Conservation (phyloP, 2,113 vertebrate species). For the Myanophis thanlyinensis region DNA sequence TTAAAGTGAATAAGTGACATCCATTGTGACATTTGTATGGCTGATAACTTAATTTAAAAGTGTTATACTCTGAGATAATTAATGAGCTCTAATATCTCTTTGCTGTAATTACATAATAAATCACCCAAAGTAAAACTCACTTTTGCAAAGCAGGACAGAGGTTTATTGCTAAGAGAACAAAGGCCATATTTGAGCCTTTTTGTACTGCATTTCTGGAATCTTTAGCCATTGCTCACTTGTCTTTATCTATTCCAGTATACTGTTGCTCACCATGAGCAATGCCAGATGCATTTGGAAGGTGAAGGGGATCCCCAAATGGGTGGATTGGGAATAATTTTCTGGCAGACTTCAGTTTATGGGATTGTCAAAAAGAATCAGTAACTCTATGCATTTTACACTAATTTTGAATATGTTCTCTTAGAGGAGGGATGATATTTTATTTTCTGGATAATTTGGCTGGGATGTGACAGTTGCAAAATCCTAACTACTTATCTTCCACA, state of each 20-base stretch:
- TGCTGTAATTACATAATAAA: slow-evolving; percentile 52
- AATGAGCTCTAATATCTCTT: slow-evolving; percentile 25
- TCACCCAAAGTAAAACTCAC: slow-evolving; percentile 43
- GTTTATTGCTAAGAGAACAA: neutral
- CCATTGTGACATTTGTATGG: slow-evolving; percentile 41
- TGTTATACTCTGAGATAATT: slow-evolving; percentile 50
- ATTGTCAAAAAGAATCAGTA: neutral
- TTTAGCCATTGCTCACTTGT: slow-evolving; percentile 3
- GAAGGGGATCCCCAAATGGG: neutral
- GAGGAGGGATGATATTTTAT: neutral
- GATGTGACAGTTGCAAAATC: neutral
- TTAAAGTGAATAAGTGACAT: slow-evolving; percentile 16
- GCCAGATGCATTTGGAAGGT: slow-evolving; percentile 30
- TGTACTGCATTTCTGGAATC: slow-evolving; percentile 24
- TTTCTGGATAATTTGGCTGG: neutral
- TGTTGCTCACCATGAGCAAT: slow-evolving; percentile 30
- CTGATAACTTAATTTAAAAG: slow-evolving; percentile 46
- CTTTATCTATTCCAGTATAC: slow-evolving; percentile 9
- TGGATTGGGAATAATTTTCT: slow-evolving; percentile 17
- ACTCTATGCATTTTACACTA: neutral
- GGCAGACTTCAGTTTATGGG: neutral
- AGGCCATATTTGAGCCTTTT: slow-evolving; percentile 34
- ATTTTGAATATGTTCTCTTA: neutral
- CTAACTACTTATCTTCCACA: neutral
- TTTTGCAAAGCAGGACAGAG: slow-evolving; percentile 46